Base-by-base conservation (phyloP, 2,113 vertebrate species). In the Lagopus muta region DNA sequence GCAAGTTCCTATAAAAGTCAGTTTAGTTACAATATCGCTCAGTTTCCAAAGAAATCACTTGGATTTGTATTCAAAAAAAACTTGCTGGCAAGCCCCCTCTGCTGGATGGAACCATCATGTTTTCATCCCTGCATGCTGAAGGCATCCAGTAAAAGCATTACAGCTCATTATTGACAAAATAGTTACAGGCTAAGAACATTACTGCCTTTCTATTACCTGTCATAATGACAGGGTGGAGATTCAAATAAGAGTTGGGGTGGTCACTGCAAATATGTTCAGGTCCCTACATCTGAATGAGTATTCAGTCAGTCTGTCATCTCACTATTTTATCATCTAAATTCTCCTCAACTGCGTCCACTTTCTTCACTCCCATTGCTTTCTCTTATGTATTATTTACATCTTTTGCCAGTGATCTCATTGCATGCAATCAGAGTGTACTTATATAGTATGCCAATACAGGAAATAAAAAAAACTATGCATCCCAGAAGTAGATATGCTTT, bases 1-100 rank as follows among this genome's bases (percentile, higher is more conserved):
- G 8, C 70, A 92, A 89, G 77, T 86, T 93, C 79, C 79, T 93
- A 61, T 65, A 71, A 67, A 92, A 89, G 36, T 66, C 61, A 75
- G 67, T 93, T 90, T 65, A 70, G 75, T 84, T 90, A 72, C 65
- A 65, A 67, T 52, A 75, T 95, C 84, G 82, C 79, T 91, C 67
- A 94, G 61, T 94, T 96, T 96, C 92, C 50, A 54, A 90, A 91
- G 87, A 96, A 96, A 71, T 64, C 0, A 8, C 32, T 62, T 73
- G 34, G 20, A 1, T 88, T 92, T 38, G 13, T 78, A 36, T 84
- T 79, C 52, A 87, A 67, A 86, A 52, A 91, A 91, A 72, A 86
- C 11, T 87, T 75, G 82, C 85, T 89, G 82, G 76, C 74, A 92
- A 76, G 93, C 90, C 76, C 94, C 96, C 93, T 84, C 95, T 97